Evolutionary conservation across 2,113 vertebrate genomes (phyloP), one percentile per base, ranked within the genome.

Genomic region (Odontesthes bonariensis): DNA sequence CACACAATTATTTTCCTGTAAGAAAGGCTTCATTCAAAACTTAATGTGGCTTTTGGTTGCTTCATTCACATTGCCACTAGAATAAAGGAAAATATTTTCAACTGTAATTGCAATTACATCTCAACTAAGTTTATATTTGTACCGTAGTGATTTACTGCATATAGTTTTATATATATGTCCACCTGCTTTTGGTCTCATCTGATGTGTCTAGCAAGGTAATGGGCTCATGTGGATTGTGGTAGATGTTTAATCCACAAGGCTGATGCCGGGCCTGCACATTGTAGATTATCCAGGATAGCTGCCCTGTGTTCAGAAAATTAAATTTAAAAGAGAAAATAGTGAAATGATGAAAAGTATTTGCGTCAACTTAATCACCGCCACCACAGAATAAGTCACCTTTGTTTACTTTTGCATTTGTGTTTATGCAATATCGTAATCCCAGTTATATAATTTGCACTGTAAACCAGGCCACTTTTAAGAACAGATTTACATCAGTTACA

Each of bases 191-290:
- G 27, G 27, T 27, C 27, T 27, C 3, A 42, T 42, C 33, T 44
- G 32, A 77, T 65, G 77, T 53, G 8, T 51, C n/a, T 53, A 32
- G 59, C 51, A 65, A 13, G 58, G 54, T 58, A 57, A 35, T 14
- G 62, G 17, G 35, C 23, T 13, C 42, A 57, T 62, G 58, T 59
- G 44, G 54, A 64, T 31, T 20, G 16, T 52, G 55, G 70, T 22
- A n/a, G n/a, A 56, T 61, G 40, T 44, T 55, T 32, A 63, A 55
- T 17, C 13, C 42, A 33, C 22, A 13, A 11, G 22, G 16, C 32
- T 10, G 31, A 55, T 32, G 35, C 33, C 53, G 22, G 8, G 23
- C n/a, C 32, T 12, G 33, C 42, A 47, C 23, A 14, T 22, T 51
- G 10, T 19, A 49, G 32, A 32, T 42, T 40, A 35, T 32, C n/a